phyloP scores from a whole-genome alignment of 2,888 invertebrate species.

The Eilema caniola region DNA sequence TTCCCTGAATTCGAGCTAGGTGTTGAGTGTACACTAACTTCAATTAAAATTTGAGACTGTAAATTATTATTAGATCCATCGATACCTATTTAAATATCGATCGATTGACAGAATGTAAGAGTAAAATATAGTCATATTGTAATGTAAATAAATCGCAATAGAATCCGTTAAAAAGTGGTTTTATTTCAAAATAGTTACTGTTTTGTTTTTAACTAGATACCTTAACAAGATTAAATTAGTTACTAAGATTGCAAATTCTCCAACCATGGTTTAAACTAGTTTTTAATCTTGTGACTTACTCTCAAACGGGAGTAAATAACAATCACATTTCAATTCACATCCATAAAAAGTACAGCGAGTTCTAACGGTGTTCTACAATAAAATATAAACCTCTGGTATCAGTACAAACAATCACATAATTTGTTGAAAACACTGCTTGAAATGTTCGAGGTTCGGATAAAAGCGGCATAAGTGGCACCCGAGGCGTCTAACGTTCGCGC shows the following conservation, averaged over 20 bases:
- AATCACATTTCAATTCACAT: not conserved
- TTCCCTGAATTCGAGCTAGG: constrained; percentile 36
- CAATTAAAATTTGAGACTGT: not conserved
- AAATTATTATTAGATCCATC: not conserved
- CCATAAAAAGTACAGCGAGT: not conserved
- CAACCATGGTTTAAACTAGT: not conserved
- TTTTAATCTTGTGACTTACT: not conserved
- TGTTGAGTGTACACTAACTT: constrained; percentile 12
- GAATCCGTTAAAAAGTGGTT: too few species aligned
- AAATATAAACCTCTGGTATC: constrained; percentile 1
- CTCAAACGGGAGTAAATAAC: not conserved
- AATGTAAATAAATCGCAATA: too few species aligned
- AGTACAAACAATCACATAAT: constrained; percentile 45
- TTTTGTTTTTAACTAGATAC: not conserved
- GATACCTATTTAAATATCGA: too few species aligned
- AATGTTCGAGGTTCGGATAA: constrained; percentile 58
- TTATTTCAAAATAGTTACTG: too few species aligned
- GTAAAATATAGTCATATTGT: too few species aligned
- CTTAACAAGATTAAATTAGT: not conserved
- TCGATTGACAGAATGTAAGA: too few species aligned
- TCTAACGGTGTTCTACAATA: not conserved
- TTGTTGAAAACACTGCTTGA: constrained; percentile 53
- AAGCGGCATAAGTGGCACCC: constrained; percentile 71
- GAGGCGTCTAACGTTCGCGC: constrained; percentile 71
- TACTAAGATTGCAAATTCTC: constrained; percentile 7